Conservation (phyloP, 2,113 vertebrate genomes). For the Psilopsiagon aurifrons region DNA sequence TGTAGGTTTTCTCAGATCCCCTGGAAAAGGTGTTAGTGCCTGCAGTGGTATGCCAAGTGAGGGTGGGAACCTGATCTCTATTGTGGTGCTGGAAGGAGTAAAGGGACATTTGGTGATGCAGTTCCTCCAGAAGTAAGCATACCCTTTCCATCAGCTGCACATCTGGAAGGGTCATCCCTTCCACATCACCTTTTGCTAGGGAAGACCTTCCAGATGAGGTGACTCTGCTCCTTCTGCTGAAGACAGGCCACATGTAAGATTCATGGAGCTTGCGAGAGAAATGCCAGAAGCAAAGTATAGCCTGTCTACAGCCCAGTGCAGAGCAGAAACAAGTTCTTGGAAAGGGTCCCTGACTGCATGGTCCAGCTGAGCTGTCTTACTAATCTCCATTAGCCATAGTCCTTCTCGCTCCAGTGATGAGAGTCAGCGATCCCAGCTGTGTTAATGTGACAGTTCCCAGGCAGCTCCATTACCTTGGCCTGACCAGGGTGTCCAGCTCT, state of each 20-base stretch:
- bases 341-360: neutral
- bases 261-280: neutral
- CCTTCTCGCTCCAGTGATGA: neutral
- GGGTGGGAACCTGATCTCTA: neutral
- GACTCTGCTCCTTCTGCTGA: neutral
- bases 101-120: neutral
- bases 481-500: neutral
- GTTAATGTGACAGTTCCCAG: neutral
- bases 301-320: neutral
- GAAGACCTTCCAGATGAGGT: neutral
- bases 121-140: neutral
- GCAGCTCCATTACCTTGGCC: neutral
- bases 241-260: neutral
- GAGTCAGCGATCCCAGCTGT: neutral
- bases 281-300: neutral
- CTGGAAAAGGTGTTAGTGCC: neutral
- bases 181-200: neutral
- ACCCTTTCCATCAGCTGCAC: neutral
- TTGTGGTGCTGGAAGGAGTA: neutral
- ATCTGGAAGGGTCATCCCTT: neutral
- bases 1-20: neutral
- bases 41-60: accelerated
- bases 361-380: neutral
- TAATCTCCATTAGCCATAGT: neutral
- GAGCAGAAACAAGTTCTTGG: neutral